Conservation (phyloP, 2,888 invertebrate species). For the Limenitis camilla region DNA sequence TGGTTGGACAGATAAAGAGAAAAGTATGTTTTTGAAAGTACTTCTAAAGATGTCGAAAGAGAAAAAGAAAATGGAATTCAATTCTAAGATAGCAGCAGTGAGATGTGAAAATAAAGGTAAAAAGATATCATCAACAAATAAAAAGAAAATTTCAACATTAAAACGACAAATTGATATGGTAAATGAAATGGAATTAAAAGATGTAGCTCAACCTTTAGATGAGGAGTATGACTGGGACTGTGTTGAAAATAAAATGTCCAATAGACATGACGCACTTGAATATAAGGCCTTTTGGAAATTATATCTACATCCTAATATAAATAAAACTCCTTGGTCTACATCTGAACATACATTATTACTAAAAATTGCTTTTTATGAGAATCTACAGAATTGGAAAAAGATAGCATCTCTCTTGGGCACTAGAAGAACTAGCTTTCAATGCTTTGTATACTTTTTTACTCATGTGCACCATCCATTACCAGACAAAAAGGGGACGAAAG, state of each 20-base stretch:
- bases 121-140: constrained; percentile 11
- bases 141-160: constrained; percentile 28
- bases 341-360: constrained; percentile 43
- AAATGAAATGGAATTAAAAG: constrained; percentile 34
- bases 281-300: constrained; percentile 82
- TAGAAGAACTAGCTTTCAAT: constrained; percentile 79
- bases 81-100: constrained; percentile 35
- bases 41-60: constrained; percentile 55
- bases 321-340: constrained; percentile 57
- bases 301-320: constrained; percentile 80
- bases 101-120: too few species aligned
- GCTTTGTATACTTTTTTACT: constrained; percentile 79
- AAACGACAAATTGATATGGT: constrained; percentile 34
- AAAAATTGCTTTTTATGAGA: constrained; percentile 41
- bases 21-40: constrained; percentile 63
- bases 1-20: constrained; percentile 76
- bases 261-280: constrained; percentile 76
- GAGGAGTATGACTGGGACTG: constrained; percentile 76
- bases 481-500: constrained; percentile 75
- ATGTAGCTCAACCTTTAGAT: constrained; percentile 47
- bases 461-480: constrained; percentile 47
- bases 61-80: constrained; percentile 33
- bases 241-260: constrained; percentile 59
- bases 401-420: constrained; percentile 75
- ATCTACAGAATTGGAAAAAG: constrained; percentile 78